Conservation (phyloP, 2,797 vertebrate species). For the Thripadectes ignobilis region DNA sequence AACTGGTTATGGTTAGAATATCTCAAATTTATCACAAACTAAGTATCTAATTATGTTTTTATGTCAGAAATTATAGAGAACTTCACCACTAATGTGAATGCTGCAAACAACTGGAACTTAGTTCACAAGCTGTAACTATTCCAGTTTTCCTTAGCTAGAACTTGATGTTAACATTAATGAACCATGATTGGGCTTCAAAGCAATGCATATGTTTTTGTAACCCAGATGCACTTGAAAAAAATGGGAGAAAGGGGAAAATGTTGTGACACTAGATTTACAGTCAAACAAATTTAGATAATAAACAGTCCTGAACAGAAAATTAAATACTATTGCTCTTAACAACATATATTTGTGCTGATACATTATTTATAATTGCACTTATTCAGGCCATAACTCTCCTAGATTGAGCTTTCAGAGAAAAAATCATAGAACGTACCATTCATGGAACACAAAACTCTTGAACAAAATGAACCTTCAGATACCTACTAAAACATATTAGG, state of each 20-base stretch:
- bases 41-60: slow-evolving; percentile 33
- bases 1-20: not conserved
- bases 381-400: not conserved
- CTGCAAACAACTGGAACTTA: slow-evolving; percentile 8
- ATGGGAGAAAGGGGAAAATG: slow-evolving; percentile 40
- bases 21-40: not conserved
- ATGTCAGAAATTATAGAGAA: not conserved
- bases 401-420: not conserved
- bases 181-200: slow-evolving; percentile 57
- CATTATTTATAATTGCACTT: not conserved
- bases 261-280: slow-evolving; percentile 28
- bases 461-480: not conserved
- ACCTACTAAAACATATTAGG: not conserved
- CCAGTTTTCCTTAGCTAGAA: slow-evolving; percentile 64
- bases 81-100: not conserved
- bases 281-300: not conserved
- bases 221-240: slow-evolving; percentile 5
- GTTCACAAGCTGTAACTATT: slow-evolving; percentile 21
- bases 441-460: not conserved
- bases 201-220: slow-evolving; percentile 56
- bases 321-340: not conserved
- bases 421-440: not conserved
- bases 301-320: not conserved
- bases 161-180: slow-evolving; percentile 4
- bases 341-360: not conserved